Base-by-base conservation (phyloP, 2,888 invertebrate species). In the Lomographa bimaculata region DNA sequence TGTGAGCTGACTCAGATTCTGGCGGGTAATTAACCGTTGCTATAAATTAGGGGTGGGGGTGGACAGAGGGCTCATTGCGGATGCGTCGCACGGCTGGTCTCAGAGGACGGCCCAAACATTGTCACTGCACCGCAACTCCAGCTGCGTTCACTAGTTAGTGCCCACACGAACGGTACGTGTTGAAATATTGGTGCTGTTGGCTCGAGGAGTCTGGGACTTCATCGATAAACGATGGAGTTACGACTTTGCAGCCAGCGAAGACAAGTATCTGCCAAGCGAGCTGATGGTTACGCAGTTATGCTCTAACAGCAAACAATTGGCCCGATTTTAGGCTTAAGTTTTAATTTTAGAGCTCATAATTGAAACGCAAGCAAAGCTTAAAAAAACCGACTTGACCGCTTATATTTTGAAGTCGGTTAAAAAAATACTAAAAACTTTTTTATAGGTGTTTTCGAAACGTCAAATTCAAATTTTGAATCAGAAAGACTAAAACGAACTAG, bases 121-220 rank as follows among this genome's bases (percentile, higher is more conserved):
- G 82, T 79, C 76, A 67, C 64, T 68, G 71, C 73, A 72, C 81
- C 79, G 62, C 80, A 76, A 64, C 75, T 69, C 71, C 80, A 79
- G 80, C 82, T 82, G 82, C 68, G 79, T 69, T 68, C 77, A 61
- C 78, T 77, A 76, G 79, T 79, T 82, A 80, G 72, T 74, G 76
- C 68, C 66, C 73, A 60, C 72, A 71, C 68, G 56, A 64, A 70
- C 65, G 66, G 66, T 71, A 64, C 64, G 66, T 64, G 65, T 64
- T 79, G 72, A 79, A 80, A 79, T 79, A 80, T 77, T 63, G 61
- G 62, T 42, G 53, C 54, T 59, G 63, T 54, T 62, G 57, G 55
- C 44, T 44, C 55, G 49, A 56, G 60, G 56, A 55, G 50, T 46
- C 55, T 50, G 51, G 46, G 48, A 56, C 56, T 58, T 60, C 57